A percentile compares a stretch with the other conserved stretches of the same genome.
Evolutionary conservation across 2,113 vertebrate species (phyloP).

Genomic region (Microtus richardsoni): DNA sequence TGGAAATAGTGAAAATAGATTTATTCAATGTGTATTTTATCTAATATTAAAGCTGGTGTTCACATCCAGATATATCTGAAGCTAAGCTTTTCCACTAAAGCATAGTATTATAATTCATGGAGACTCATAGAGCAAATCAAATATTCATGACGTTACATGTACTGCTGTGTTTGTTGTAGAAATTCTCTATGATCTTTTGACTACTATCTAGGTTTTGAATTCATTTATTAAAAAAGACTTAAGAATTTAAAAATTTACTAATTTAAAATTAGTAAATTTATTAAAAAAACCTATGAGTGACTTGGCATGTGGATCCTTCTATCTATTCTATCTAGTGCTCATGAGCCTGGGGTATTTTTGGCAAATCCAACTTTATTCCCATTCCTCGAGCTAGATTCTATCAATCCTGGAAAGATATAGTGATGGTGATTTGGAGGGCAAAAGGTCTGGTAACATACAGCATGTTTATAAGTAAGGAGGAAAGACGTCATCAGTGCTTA

Average conservation of each 20-base stretch:
- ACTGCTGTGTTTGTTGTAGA: background rate
- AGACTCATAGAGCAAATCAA: background rate
- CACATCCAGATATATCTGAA: background rate
- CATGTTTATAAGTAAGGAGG: background rate
- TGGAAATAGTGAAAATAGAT: background rate
- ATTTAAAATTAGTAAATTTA: too few relatives aligned
- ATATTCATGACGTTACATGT: background rate
- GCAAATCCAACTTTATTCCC: background rate
- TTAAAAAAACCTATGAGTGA: background rate
- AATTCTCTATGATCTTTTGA: background rate
- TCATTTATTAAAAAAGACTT: too few relatives aligned
- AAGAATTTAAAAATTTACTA: too few relatives aligned
- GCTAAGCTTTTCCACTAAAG: background rate
- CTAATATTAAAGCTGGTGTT: background rate
- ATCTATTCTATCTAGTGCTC: background rate
- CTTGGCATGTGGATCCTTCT: background rate
- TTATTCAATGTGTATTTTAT: background rate
- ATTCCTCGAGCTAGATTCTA: background rate
- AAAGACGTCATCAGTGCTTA: background rate
- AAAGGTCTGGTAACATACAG: background rate
- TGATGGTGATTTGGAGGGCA: background rate
- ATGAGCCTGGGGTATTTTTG: background rate
- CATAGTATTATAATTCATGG: background rate
- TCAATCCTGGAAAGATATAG: background rate
- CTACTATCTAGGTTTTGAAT: background rate